Base-by-base conservation (phyloP, 1,140 invertebrate genomes). In the Contarinia nasturtii region DNA sequence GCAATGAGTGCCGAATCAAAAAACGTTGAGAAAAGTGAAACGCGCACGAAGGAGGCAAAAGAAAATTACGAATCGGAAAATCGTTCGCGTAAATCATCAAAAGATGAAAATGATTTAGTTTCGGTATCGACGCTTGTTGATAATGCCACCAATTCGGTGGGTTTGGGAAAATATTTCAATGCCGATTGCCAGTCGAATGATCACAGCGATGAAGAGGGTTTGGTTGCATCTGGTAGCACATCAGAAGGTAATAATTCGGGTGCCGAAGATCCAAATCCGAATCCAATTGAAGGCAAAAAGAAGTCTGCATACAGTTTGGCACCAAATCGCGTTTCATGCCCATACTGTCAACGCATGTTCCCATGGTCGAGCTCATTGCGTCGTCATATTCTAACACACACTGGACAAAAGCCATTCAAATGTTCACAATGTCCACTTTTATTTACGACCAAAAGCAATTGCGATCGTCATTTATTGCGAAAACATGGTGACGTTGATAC, bases 401-500 rank as follows among this genome's bases (percentile, higher is more conserved):
- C 88, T 4, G 92, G 92, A 4, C 89, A 95, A 60, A 96, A 96
- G 57, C 93, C 93, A 0, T 96, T 83, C 67, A 88, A 92, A 58
- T 96, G 93, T 63, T 79, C 81, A 1, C 79, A 88, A 52, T 97
- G 93, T 59, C 80, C 83, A 0, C 70, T 95, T 1, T 74, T 89
- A 0, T 97, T 97, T 63, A 96, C 92, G 3, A 97, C 92, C 0
- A 96, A 96, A 57, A 93, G 88, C 2, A 97, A 97, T 62, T 90
- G 93, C 60, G 93, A 96, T 54, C 79, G 92, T 14, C 93, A 97
- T 61, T 62, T 96, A 45, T 64, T 91, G 18, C 69, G 90, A 14
- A 94, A 94, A 59, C 91, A 96, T 58, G 83, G 76, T 18, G 74
- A 64, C 34, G 58, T 63, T 2, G 61, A 64, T 50, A 58, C 57